Base-by-base conservation (phyloP, 92 coral and sea anemone species). In the Porites cylindrica region DNA sequence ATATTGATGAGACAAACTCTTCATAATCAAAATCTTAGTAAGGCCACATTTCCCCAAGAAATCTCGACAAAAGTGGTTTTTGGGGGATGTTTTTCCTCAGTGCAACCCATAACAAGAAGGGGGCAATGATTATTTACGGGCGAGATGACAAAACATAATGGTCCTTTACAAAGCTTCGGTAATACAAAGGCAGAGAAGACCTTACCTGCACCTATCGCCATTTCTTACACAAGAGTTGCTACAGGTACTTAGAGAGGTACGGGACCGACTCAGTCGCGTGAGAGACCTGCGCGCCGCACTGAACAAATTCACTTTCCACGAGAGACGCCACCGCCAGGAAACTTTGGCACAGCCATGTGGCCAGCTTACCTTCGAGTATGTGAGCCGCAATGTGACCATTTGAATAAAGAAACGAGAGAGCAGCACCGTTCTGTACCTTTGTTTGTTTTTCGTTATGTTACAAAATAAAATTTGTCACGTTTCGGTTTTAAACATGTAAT, bases 1-100 rank as follows among this genome's bases (percentile, higher is more conserved):
- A 73, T 83, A 83, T 61, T 83, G 64, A 83, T 83, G 80, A 74
- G 80, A 14, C 72, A 83, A 83, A 63, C 52, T 52, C 14, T 62
- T 70, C 72, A 75, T 26, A 47, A 83, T 73, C 80, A 75, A 58
- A 83, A 81, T 14, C 65, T 68, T 29, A 72, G 32, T 7, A 18
- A 16, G 23, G 78, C 43, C 59, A 51, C 12, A 20, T 62, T 65
- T 65, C 51, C 61, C 47, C 47, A 6, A 38, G 47, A 38, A 0
- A 32, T 10, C 75, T 66, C 64, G 16, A 18, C 16, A 20, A n/a
- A 38, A 53, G 24, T n/a, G 62, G 75, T 12, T 51, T 51, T 63
- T 17, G 43, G 53, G 38, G 54, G 26, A 11, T 13, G 24, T 14
- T 50, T 20, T 18, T 23, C 76, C 43, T 58, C 50, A 21, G 51